Base-by-base conservation (phyloP, 2,113 vertebrate species). In the Microtus montanus region DNA sequence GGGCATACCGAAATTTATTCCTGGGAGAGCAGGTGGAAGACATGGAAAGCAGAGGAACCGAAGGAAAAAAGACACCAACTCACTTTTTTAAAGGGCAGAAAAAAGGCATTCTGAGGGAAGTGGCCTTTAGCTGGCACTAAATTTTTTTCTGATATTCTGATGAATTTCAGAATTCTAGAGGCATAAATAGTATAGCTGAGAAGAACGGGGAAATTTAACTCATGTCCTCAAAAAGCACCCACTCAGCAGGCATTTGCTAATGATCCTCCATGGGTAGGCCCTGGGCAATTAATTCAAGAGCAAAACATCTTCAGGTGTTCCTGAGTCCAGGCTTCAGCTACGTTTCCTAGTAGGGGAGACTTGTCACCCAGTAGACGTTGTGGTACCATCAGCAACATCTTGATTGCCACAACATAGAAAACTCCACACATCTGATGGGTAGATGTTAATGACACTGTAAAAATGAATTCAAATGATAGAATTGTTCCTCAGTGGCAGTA, bases 1-100 rank as follows among this genome's bases (percentile, higher is more conserved):
- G 68, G 68, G 1, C 35, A 87, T 3, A 26, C 26, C 5, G 20
- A 24, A 63, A 70, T 94, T 68, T 78, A 73, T 87, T 95, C 89
- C 35, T 49, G 1, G 13, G n/a, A 61, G 30, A 91, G 35, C 8
- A 87, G 28, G 77, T 35, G 49, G 9, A 11, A 20, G 38, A 68
- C 15, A 4, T 9, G 4, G 24, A 44, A 41, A 26, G 13, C 54
- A 11, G 22, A 89, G 66, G 30, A 95, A 38, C 33, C 38, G 70
- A 47, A 17, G n/a, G 4, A 2, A 12, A 75, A 78, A 83, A 95
- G 64, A 80, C 5, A 64, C 61, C 61, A 47, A 47, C 12, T 66
- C 41, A 47, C 22, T 47, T 66, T 87, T 78, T 75, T 38, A 92
- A 96, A 95, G 49, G 80, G 41, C 93, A 94, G 47, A 33, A 64